Conservation (phyloP, 2,888 invertebrate species). For the Hermodice carunculata region DNA sequence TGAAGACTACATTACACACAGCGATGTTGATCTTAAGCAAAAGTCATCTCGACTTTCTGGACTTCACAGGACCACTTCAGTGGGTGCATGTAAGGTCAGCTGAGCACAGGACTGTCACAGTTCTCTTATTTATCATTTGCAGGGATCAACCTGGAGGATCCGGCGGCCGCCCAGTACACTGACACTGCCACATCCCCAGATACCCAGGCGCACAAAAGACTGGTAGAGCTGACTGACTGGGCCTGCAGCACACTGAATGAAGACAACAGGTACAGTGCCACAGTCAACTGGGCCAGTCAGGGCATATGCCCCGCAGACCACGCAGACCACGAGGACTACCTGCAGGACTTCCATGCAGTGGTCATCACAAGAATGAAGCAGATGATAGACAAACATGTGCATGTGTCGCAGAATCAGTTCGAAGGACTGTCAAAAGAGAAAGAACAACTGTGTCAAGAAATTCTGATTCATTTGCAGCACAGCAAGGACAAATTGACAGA, state of each 20-base stretch:
- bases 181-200: background rate
- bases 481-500: background rate
- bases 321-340: constrained; percentile 18
- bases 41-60: too few species aligned
- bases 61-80: too few species aligned
- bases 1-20: too few species aligned
- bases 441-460: background rate
- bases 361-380: background rate
- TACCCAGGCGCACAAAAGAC: background rate
- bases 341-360: constrained; percentile 12
- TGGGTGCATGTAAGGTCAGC: too few species aligned
- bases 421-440: background rate
- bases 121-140: too few species aligned
- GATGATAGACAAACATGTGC: background rate
- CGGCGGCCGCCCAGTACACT: background rate
- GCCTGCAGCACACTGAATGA: too few species aligned
- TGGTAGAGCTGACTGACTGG: too few species aligned
- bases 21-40: too few species aligned
- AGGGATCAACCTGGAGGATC: background rate
- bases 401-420: background rate
- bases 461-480: background rate
- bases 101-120: too few species aligned
- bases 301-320: constrained; percentile 6
- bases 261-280: too few species aligned
- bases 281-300: too few species aligned